Conservation (phyloP, 2,113 vertebrate species). For the Lagopus leucura region DNA sequence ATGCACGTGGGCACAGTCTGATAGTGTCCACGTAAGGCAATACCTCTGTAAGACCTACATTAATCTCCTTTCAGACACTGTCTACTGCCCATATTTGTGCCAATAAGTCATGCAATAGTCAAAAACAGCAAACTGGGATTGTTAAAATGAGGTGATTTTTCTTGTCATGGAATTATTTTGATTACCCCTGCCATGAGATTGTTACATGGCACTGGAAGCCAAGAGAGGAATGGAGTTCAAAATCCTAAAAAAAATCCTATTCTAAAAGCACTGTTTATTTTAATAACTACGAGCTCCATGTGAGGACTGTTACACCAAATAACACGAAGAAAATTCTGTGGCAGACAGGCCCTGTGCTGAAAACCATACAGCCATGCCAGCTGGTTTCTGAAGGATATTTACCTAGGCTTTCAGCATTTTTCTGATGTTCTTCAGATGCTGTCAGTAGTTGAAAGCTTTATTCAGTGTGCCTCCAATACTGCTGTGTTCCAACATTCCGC, state of each 20-base stretch:
- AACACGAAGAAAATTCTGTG: not conserved
- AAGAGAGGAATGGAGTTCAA: not conserved
- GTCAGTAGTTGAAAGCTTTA: slow-evolving; percentile 8
- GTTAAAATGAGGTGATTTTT: not conserved
- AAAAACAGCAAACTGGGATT: not conserved
- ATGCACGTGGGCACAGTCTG: not conserved
- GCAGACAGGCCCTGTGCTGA: not conserved
- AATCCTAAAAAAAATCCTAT: not conserved
- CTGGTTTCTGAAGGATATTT: not conserved
- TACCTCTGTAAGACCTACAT: not conserved
- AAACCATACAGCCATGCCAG: not conserved
- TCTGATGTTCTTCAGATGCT: not conserved
- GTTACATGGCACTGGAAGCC: not conserved
- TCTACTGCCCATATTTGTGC: not conserved
- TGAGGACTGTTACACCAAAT: not conserved
- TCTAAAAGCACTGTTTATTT: not conserved
- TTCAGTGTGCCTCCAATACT: not conserved
- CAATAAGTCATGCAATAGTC: not conserved
- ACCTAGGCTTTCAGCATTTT: not conserved
- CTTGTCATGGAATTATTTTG: not conserved
- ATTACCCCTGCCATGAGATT: not conserved
- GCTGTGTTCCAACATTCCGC: not conserved
- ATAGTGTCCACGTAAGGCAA: not conserved
- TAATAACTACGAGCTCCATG: not conserved
- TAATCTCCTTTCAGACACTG: not conserved